These are phyloP conservation scores for human DNA, from an alignment of 2,113 vertebrate genomes.

Conservation along the genomic window GRCh38 chr12:89390501-89391000, in stretches of 20 bases:
- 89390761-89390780: background rate
- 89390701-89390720: background rate
- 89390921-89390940: background rate
- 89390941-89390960: background rate
- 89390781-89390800: background rate
- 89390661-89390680: background rate
- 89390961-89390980: background rate
- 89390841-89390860: background rate
- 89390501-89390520: slow-evolving; percentile 55
- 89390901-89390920: background rate
- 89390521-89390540: slow-evolving; percentile 44
- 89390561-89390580: slow-evolving; percentile 5
- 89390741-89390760: background rate
- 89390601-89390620: background rate
- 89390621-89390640: background rate
- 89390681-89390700: background rate
- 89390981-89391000: background rate
- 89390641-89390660: background rate
- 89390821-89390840: background rate
- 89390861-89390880: background rate
- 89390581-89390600: slow-evolving; percentile 1
- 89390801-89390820: background rate
- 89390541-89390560: slow-evolving; percentile 43
- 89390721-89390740: background rate
- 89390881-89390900: background rate